Evolutionary conservation across 2,113 vertebrate species (phyloP), one percentile per base, ranked within the genome.

Genomic region (Mionectes macconnelli): DNA sequence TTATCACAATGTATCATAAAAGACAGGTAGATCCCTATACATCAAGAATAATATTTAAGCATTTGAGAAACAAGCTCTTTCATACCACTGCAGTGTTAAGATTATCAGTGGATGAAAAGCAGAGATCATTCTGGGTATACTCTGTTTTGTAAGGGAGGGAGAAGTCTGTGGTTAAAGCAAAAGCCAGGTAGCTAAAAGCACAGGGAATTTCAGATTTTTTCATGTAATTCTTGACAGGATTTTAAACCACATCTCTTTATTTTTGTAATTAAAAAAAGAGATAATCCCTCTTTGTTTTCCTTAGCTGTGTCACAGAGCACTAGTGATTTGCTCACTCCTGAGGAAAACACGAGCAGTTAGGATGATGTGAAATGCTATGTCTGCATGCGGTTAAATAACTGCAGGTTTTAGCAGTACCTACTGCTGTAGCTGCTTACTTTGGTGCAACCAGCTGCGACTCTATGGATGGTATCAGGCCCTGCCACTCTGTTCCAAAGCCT

Each of bases 1-100:
- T 96, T 91, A 78, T 84, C 87, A 75, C 49, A 96, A 45, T 28
- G 39, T 86, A 94, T 93, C 78, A 74, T 47, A 81, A 70, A 91
- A 93, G 94, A 88, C 79, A 91, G 63, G 47, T 88, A 85, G 84
- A 80, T 83, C 78, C 72, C 60, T 82, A n/a, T 82, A 86, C 72
- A 81, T 93, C 72, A 62, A n/a, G 42, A 88, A 17, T 74, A 77
- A 88, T 94, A 88, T 63, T 80, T 44, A 74, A 70, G 30, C 64
- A 56, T 83, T 59, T 83, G 63, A 77, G 72, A 94, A 92, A 91
- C 35, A 37, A 53, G n/a, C 17, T 68, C 7, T 94, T 84, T 64
- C 4, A 4, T 69, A 76, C 16, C 17, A 31, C 35, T 81, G 47
- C 47, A 44, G 40, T 44, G 33, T 70, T 87, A 77, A 84, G n/a